Conservation (phyloP, 30 jellyfish, hydroid and myxozoan genomes). For the Aurelia sp. region DNA sequence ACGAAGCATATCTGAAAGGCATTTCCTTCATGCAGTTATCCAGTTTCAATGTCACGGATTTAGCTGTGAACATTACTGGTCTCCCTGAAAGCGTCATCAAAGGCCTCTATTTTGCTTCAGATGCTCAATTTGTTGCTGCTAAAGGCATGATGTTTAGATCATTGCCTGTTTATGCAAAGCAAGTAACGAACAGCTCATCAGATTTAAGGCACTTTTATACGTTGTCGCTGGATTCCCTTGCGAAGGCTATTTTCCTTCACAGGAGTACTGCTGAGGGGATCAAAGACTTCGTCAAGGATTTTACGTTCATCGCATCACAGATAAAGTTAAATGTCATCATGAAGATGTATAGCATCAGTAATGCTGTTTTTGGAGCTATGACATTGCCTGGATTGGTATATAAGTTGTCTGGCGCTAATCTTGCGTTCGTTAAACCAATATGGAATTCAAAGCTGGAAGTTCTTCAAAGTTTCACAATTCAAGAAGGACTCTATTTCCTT, state of each 20-base stretch:
- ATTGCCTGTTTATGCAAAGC: conserved; percentile 17
- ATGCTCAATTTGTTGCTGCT: conserved; percentile 7
- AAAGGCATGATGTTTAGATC: conserved; percentile 6
- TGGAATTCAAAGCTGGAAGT: not conserved
- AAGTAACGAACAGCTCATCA: not conserved
- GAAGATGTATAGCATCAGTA: not conserved
- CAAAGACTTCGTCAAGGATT: conserved; percentile 37
- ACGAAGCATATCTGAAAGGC: conserved; percentile 32
- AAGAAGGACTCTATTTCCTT: conserved; percentile 7
- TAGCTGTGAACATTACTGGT: conserved; percentile 22
- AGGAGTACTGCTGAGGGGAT: conserved; percentile 40
- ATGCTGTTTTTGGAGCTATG: not conserved
- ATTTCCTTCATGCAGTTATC: not conserved
- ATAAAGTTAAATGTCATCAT: not conserved
- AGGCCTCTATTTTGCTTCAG: conserved; percentile 9
- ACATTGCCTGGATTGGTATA: conserved; percentile 1
- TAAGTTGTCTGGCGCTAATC: conserved; percentile 16
- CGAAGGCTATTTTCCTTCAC: conserved; percentile 26
- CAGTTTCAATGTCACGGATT: not conserved
- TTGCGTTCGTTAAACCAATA: not conserved
- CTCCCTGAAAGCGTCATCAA: conserved; percentile 11
- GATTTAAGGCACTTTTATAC: conserved; percentile 28
- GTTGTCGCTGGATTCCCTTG: conserved; percentile 40
- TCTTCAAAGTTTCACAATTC: conserved; percentile 13
- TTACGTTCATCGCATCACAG: not conserved